Conservation (phyloP, 2,113 vertebrate genomes). For the Poecilia latipinna region DNA sequence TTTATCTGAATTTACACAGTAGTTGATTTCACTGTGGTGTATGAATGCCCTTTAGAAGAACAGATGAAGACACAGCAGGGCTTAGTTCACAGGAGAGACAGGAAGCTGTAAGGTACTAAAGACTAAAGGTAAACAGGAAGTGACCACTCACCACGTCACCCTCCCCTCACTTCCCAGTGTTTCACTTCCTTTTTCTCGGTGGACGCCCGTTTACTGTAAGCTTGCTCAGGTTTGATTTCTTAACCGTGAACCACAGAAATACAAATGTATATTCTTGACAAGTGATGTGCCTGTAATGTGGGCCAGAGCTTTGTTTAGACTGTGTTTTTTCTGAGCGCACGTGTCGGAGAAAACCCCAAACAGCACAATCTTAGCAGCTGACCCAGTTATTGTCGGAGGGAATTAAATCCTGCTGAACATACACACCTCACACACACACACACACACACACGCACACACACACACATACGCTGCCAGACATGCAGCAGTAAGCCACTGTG, state of each 20-base stretch:
- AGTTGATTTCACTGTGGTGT: not conserved
- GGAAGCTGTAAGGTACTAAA: conserved; percentile 4
- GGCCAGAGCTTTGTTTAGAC: conserved; percentile 41
- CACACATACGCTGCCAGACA: conserved; percentile 13
- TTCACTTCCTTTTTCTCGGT: conserved; percentile 43
- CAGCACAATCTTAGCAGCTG: conserved; percentile 25
- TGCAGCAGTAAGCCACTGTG: conserved; percentile 30
- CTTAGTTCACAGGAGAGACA: conserved; percentile 6
- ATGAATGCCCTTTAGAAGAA: not conserved
- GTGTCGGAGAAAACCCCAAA: conserved; percentile 27
- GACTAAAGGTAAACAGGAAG: conserved; percentile 67
- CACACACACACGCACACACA: conserved; percentile 11
- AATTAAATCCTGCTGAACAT: conserved; percentile 57
- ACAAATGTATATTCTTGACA: not conserved
- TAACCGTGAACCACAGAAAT: not conserved
- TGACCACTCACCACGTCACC: conserved; percentile 45
- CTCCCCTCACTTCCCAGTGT: conserved; percentile 39
- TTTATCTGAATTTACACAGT: not conserved
- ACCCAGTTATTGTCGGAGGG: conserved; percentile 55
- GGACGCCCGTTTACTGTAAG: not conserved
- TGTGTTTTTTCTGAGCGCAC: conserved; percentile 15
- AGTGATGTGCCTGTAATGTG: conserved; percentile 38
- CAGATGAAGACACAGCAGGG: not conserved
- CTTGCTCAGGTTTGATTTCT: conserved; percentile 20
- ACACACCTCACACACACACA: conserved; percentile 20